Evolutionary conservation across 2,888 invertebrate species (phyloP).

Genomic region (Eupithecia inturbata): DNA sequence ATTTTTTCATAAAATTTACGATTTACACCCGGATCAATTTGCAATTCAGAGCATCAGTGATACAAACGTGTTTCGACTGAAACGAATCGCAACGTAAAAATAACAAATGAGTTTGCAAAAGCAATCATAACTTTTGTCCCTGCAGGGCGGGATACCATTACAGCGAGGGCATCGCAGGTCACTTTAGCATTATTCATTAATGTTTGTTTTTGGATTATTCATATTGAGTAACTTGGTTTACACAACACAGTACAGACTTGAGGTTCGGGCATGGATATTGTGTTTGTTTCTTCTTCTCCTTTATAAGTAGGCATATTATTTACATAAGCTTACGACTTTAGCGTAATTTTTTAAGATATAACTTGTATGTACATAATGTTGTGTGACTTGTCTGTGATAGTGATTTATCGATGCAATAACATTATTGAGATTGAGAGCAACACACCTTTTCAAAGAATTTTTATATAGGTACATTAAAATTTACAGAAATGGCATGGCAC

Average conservation of each 20-base stretch:
- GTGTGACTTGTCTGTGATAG: not conserved
- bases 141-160: conserved; percentile 41
- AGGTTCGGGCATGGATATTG: conserved; percentile 19
- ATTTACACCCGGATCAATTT: conserved; percentile 44
- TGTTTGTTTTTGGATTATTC: conserved; percentile 45
- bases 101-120: conserved; percentile 49
- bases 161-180: conserved; percentile 41
- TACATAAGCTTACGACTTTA: not conserved
- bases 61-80: conserved; percentile 45
- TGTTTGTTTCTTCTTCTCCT: not conserved
- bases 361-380: not conserved
- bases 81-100: conserved; percentile 49
- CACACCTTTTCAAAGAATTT: conserved; percentile 15
- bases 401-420: conserved; percentile 7
- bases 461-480: conserved; percentile 39
- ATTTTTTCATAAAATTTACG: conserved; percentile 37
- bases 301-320: not conserved
- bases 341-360: not conserved
- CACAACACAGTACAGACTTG: conserved; percentile 14
- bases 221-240: conserved; percentile 34
- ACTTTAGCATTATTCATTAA: conserved; percentile 44
- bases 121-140: conserved; percentile 50
- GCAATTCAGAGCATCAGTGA: conserved; percentile 38
- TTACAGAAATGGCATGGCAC: conserved; percentile 37
- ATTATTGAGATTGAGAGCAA: conserved; percentile 7